Evolutionary conservation across 2,797 vertebrate species (phyloP).

Genomic region (Pipistrellus pygmaeus): DNA sequence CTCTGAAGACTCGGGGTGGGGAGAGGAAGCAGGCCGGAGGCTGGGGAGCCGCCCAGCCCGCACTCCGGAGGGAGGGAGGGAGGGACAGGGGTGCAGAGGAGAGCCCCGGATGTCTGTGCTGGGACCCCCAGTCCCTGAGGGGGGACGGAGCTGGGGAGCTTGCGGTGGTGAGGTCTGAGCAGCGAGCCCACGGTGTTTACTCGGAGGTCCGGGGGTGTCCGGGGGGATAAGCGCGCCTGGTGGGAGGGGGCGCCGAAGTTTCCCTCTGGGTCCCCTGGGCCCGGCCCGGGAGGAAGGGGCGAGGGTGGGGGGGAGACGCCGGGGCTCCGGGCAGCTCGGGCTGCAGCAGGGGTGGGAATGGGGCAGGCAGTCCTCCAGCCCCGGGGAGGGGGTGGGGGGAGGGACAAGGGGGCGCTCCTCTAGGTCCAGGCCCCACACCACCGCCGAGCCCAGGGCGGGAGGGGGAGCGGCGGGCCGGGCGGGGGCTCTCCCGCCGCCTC

Average conservation of each 20-base stretch:
- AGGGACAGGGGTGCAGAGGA: neutral
- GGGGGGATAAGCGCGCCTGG: neutral
- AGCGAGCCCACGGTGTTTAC: neutral
- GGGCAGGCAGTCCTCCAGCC: neutral
- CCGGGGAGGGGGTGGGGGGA: too few relatives aligned
- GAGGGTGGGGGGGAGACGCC: neutral
- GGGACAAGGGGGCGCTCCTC: too few relatives aligned
- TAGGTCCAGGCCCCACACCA: neutral
- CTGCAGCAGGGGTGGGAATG: neutral
- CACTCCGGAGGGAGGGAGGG: neutral
- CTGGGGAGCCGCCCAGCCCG: neutral
- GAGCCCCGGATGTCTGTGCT: neutral
- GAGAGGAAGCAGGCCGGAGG: neutral
- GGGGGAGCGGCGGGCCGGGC: neutral
- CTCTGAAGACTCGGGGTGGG: neutral
- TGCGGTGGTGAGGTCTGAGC: neutral
- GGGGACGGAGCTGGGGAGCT: neutral
- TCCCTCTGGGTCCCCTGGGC: neutral
- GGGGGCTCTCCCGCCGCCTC: neutral
- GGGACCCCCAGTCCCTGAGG: neutral
- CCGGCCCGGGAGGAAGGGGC: neutral
- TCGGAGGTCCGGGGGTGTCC: neutral
- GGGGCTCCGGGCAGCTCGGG: neutral
- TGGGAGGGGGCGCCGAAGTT: neutral
- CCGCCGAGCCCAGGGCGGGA: neutral